Percentiles rank a stretch among this genome's conserved stretches.
Conservation (phyloP, 2,888 invertebrate genomes). For the Agrilus mali region DNA sequence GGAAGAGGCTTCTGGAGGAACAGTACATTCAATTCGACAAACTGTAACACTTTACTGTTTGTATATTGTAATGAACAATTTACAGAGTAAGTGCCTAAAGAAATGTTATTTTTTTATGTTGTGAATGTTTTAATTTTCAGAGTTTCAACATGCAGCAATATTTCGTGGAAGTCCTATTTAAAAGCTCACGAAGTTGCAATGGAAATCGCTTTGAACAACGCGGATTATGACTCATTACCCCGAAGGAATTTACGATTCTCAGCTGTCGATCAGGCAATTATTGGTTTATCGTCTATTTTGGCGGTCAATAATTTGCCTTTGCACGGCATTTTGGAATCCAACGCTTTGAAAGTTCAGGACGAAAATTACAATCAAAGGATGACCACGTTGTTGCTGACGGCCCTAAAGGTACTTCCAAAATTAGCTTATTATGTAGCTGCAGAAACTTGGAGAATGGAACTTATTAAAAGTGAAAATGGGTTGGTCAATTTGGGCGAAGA, state of each 20-base stretch:
- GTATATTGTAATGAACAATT: constrained; percentile 38
- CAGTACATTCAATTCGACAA: constrained; percentile 35
- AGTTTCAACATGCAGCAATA: constrained; percentile 37
- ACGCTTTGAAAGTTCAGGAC: constrained; percentile 28
- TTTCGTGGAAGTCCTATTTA: constrained; percentile 39
- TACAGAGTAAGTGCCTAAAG: constrained; percentile 27
- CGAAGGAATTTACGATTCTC: constrained; percentile 23
- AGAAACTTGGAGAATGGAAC: constrained; percentile 42
- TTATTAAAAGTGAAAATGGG: constrained; percentile 14
- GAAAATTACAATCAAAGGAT: constrained; percentile 37
- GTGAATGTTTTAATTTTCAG: constrained; percentile 12
- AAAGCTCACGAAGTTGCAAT: constrained; percentile 41
- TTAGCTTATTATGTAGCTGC: constrained; percentile 43
- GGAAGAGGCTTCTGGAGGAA: constrained; percentile 36
- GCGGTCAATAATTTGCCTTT: constrained; percentile 39
- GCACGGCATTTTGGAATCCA: constrained; percentile 36
- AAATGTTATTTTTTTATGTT: neutral
- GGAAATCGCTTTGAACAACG: constrained; percentile 28
- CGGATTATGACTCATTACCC: constrained; percentile 19
- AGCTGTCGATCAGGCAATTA: constrained; percentile 42
- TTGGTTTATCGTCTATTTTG: constrained; percentile 39
- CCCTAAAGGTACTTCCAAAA: constrained; percentile 42
- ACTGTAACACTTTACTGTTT: constrained; percentile 33
- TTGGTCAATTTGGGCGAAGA: constrained; percentile 20
- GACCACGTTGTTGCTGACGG: constrained; percentile 39